phyloP scores from a whole-genome alignment of 2,888 invertebrate species.

The Apocheima hispidaria region DNA sequence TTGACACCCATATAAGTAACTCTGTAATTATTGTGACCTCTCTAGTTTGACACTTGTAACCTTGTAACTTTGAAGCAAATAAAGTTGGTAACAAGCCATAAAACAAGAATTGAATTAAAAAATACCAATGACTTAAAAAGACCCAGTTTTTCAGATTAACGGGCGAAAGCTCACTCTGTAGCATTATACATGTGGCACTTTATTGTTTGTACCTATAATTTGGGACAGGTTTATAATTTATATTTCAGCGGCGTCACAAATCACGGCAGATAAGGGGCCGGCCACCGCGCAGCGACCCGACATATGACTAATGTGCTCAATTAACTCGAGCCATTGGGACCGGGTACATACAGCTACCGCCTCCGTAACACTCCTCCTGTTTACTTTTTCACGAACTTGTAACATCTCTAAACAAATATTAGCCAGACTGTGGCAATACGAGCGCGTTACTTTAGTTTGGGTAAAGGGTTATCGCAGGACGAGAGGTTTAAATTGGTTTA shows the following conservation, averaged over 20 bases:
- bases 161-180: conserved; percentile 36
- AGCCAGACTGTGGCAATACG: conserved; percentile 43
- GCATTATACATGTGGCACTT: conserved; percentile 48
- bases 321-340: conserved; percentile 70
- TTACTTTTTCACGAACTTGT: conserved; percentile 72
- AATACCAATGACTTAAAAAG: no score
- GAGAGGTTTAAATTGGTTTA: conserved; percentile 31
- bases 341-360: conserved; percentile 14
- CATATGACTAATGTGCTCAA: conserved; percentile 79
- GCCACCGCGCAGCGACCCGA: conserved; percentile 60
- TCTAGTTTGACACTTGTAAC: neutral
- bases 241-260: conserved; percentile 75
- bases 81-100: no score
- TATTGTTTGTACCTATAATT: conserved; percentile 62
- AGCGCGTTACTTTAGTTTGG: conserved; percentile 19
- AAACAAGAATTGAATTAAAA: no score
- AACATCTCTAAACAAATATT: conserved; percentile 64
- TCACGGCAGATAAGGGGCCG: conserved; percentile 73
- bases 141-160: conserved; percentile 18
- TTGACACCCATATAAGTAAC: no score
- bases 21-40: neutral
- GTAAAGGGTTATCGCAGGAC: conserved; percentile 29
- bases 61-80: neutral
- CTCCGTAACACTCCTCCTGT: conserved; percentile 57
- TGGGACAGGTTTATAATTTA: conserved; percentile 64